Conservation (phyloP, 2,797 vertebrate genomes). For the Mormyrus proboscirostris region DNA sequence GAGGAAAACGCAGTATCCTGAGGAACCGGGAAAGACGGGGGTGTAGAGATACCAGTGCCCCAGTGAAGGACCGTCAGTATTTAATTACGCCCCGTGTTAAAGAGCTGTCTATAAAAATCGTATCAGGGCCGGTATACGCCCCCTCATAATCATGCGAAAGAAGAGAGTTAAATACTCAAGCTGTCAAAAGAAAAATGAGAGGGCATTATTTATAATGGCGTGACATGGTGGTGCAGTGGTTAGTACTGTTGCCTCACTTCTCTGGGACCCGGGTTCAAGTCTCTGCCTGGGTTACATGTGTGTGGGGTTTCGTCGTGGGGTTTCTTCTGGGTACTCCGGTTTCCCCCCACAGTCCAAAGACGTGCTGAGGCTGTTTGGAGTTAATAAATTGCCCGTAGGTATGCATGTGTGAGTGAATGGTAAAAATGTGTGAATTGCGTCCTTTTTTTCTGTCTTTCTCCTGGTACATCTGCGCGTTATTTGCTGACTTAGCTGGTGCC, state of each 20-base stretch:
- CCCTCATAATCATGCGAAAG: neutral
- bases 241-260: too few species aligned
- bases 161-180: neutral
- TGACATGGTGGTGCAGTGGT: too few species aligned
- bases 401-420: too few species aligned
- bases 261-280: too few species aligned
- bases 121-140: neutral
- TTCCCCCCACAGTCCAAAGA: too few species aligned
- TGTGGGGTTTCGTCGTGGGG: too few species aligned
- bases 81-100: neutral
- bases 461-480: neutral
- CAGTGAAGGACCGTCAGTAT: neutral
- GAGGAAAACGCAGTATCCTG: neutral
- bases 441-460: neutral
- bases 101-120: neutral
- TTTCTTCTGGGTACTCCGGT: too few species aligned
- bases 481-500: neutral
- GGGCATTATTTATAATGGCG: neutral
- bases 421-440: neutral
- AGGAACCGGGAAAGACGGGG: neutral
- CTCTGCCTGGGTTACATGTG: too few species aligned
- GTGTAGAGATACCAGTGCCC: neutral
- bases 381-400: too few species aligned
- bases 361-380: too few species aligned
- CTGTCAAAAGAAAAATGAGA: neutral